Evolutionary conservation across 2,888 invertebrate genomes (phyloP), one percentile per base, ranked within the genome.

Genomic region (Oscheius sp.): DNA sequence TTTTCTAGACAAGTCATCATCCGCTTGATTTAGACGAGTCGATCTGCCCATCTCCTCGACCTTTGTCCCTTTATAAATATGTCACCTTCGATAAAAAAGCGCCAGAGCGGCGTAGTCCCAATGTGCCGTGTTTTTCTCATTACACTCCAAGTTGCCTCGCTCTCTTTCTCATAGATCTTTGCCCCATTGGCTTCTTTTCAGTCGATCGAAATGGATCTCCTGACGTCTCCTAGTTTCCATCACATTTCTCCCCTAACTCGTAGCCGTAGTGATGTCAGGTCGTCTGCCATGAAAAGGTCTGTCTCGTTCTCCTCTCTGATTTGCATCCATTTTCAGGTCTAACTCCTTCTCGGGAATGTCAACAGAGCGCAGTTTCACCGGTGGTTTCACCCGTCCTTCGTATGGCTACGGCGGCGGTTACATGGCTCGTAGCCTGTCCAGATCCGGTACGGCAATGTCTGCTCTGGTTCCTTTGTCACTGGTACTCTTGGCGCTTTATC

Each of bases 321-420:
- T n/a, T n/a, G n/a, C n/a, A n/a, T n/a, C n/a, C n/a, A n/a, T 45
- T 71, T 81, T 45, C 72, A 85, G 85, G 78, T 84, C 85, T 12
- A 80, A 79, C 68, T 86, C 86, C 0, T 86, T 78, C 76, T 79
- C 84, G 41, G 82, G 81, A 18, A 66, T 81, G 12, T 53, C 78
- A 13, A 27, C 58, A 25, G 21, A 58, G 21, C 76, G 79, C 21
- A 71, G 80, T 6, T 78, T 82, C 3, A 68, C 73, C 25, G 71
- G 66, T n/a, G 79, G 81, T 16, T 83, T 80, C 73, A 77, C 84
- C 12, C 76, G 81, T 58, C 81, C 84, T 16, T 76, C 77, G 1
- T 86, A 86, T 63, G 85, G 87, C 59, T 87, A 87, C 66, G 86
- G 86, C 16, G 86, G 87, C 46, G 87, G 87, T 35, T 87, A 80